These are phyloP conservation scores for Cynopterus sphinx DNA, from an alignment of 2,797 vertebrate genomes.

Conservation along the genomic window DNA sequence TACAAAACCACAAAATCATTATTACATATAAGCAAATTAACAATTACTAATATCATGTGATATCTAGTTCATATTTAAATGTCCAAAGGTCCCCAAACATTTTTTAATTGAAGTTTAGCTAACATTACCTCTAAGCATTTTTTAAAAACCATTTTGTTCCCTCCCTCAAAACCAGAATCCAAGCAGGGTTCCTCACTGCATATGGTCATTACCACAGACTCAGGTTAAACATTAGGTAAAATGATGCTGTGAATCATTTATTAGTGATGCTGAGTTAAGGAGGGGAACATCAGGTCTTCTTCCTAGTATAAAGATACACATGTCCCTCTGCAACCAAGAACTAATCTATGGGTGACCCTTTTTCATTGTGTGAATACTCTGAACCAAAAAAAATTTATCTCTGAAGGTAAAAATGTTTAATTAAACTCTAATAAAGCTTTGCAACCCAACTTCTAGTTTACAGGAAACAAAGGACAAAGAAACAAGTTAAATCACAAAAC, in stretches of 20 bases:
- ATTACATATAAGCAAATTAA: background rate
- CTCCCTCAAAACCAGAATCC: background rate
- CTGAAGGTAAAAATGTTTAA: background rate
- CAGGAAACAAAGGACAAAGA: background rate
- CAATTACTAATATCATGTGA: background rate
- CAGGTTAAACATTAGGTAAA: background rate
- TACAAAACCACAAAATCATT: background rate
- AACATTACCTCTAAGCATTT: background rate
- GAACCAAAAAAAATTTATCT: background rate
- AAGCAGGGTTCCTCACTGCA: background rate
- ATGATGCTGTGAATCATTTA: background rate
- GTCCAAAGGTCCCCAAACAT: background rate
- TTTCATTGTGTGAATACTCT: background rate
- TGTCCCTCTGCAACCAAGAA: background rate
- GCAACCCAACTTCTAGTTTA: background rate
- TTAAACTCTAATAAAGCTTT: background rate
- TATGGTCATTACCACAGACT: background rate
- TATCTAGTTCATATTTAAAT: background rate
- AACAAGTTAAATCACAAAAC: background rate
- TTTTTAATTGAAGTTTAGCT: background rate
- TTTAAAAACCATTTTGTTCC: background rate
- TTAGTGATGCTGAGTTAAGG: background rate
- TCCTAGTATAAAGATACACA: background rate
- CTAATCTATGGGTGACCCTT: background rate
- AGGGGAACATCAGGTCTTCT: background rate